A percentile compares a stretch with the other conserved stretches of the same genome.
These are phyloP conservation scores for Psix sp. DNA, from an alignment of 1,140 invertebrate species.

Conservation along the genomic window DNA sequence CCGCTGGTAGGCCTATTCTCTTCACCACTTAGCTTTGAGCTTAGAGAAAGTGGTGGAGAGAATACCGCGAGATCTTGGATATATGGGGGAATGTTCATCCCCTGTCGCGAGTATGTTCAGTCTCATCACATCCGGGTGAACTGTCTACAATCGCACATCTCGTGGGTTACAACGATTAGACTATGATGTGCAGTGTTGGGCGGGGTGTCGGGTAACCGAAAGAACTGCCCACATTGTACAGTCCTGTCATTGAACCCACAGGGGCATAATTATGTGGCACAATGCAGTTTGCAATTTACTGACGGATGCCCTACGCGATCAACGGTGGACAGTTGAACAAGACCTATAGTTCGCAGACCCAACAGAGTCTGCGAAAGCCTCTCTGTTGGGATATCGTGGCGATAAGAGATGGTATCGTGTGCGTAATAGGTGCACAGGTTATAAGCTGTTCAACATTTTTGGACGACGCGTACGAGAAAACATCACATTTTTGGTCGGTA, in stretches of 20 bases:
- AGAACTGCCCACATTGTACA: conserved; percentile 6
- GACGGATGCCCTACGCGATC: not conserved
- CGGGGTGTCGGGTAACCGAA: conserved; percentile 1
- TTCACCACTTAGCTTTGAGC: conserved; percentile 18
- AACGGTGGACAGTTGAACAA: conserved; percentile 20
- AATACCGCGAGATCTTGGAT: not conserved
- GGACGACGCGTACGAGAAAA: not conserved
- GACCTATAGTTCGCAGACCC: conserved; percentile 32
- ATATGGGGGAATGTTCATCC: not conserved
- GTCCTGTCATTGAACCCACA: conserved; percentile 9
- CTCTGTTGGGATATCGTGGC: conserved; percentile 57
- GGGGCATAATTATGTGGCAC: conserved; percentile 60
- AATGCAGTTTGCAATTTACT: conserved; percentile 45
- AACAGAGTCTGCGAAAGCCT: conserved; percentile 31
- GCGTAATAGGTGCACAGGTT: conserved; percentile 50
- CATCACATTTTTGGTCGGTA: not conserved
- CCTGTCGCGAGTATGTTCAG: conserved; percentile 40
- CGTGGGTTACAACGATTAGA: not conserved
- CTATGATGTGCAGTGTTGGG: not conserved
- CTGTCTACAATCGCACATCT: conserved; percentile 4
- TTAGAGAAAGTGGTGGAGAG: not conserved
- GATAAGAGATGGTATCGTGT: not conserved
- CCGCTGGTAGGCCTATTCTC: not conserved
- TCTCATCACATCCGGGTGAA: conserved; percentile 27
- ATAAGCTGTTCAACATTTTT: conserved; percentile 22